These are phyloP conservation scores for Apteryx mantelli DNA, from an alignment of 2,113 vertebrate species.

Conservation along the genomic window DNA sequence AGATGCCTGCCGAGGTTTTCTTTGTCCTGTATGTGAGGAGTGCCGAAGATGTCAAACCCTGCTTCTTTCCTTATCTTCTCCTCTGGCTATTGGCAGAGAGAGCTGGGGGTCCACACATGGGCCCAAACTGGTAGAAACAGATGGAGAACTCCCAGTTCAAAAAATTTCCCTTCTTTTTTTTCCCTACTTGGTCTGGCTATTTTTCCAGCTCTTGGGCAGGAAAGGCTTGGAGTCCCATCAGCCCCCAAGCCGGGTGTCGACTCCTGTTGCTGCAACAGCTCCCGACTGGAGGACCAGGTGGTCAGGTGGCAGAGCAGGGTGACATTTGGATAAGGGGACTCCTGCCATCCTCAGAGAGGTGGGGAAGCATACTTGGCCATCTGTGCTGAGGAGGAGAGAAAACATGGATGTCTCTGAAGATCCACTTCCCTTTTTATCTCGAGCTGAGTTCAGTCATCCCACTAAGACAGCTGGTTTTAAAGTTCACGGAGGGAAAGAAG, in stretches of 20 bases:
- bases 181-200: neutral
- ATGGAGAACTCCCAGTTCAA: neutral
- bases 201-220: neutral
- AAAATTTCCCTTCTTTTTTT: neutral
- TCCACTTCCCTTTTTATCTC: too few relatives aligned
- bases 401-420: neutral
- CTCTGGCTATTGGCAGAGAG: neutral
- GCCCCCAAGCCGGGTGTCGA: neutral
- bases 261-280: neutral
- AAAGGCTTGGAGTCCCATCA: neutral
- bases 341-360: neutral
- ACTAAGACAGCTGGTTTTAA: neutral
- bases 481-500: neutral
- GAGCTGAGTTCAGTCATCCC: neutral
- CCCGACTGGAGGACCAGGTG: fast-evolving
- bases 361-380: fast-evolving
- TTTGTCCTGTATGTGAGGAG: neutral
- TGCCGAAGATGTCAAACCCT: neutral
- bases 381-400: neutral
- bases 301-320: fast-evolving
- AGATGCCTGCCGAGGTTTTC: neutral
- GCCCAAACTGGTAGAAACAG: neutral
- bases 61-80: neutral
- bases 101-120: neutral
- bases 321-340: neutral